Conservation (phyloP, 2,113 vertebrate genomes). For the Tenebrosternarchus preto region DNA sequence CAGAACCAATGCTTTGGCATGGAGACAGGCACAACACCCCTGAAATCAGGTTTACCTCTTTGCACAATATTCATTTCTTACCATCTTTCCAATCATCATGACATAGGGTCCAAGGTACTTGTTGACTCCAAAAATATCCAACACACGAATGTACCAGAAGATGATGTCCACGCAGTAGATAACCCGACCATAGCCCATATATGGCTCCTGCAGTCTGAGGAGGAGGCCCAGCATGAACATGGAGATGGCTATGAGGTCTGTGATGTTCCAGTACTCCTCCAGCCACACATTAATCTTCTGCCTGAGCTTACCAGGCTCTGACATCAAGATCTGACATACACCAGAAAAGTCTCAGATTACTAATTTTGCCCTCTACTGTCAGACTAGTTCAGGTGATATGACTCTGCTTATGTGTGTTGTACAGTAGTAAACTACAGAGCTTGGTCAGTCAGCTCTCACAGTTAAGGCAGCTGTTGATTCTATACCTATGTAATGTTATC, state of each 20-base stretch:
- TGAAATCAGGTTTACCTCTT: not conserved
- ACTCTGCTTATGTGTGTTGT: too few relatives aligned
- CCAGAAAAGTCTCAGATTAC: not conserved
- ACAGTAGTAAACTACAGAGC: too few relatives aligned
- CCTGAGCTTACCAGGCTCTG: constrained; percentile 94
- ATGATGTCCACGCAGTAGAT: constrained; percentile 99
- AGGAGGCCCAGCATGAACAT: constrained; percentile 88
- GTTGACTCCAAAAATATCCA: constrained; percentile 99
- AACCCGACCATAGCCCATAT: constrained; percentile 94
- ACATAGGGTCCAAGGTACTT: constrained; percentile 98
- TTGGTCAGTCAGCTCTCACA: too few relatives aligned
- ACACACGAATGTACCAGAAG: constrained; percentile 98
- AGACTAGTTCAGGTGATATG: too few relatives aligned
- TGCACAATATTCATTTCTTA: constrained; percentile 62
- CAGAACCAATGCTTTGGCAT: not conserved
- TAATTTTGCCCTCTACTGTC: not conserved
- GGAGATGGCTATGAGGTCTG: constrained; percentile 89
- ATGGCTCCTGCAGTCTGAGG: constrained; percentile 92
- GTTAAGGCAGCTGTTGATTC: too few relatives aligned
- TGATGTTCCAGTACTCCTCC: constrained; percentile 99
- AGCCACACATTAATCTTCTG: constrained; percentile 98
- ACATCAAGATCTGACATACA: constrained; percentile 91
- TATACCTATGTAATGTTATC: not conserved
- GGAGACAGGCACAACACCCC: not conserved
- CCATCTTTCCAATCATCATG: constrained; percentile 99